Evolutionary conservation across 2,113 vertebrate species (phyloP).

Genomic region (Microcebus lehilahytsara): DNA sequence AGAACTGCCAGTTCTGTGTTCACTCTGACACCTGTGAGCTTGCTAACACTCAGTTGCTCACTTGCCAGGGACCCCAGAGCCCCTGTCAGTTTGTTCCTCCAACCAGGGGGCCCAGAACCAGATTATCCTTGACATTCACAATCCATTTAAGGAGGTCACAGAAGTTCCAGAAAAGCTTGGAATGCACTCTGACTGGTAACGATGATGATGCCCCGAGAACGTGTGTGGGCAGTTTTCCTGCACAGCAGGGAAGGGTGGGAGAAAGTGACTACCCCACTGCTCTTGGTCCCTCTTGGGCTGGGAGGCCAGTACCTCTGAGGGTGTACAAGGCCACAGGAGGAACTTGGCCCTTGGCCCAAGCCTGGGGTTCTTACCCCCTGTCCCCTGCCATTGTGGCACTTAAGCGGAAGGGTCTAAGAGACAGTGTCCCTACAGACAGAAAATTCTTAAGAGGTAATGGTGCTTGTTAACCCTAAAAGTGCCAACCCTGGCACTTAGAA

Average conservation of each 20-base stretch:
- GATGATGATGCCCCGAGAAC: not conserved
- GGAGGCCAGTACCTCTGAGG: not conserved
- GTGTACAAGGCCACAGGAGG: not conserved
- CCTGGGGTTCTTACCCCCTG: not conserved
- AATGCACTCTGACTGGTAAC: not conserved
- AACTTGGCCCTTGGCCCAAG: not conserved
- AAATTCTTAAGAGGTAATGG: not conserved
- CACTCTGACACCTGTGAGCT: not conserved
- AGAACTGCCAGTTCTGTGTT: not conserved
- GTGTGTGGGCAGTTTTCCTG: not conserved
- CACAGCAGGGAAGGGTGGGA: not conserved
- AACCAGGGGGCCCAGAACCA: not conserved
- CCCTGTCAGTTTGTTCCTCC: not conserved
- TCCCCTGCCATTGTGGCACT: not conserved
- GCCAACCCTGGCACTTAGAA: not conserved
- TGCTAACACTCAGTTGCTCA: not conserved
- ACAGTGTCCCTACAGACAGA: not conserved
- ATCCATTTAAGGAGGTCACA: not conserved
- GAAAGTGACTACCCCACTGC: not conserved
- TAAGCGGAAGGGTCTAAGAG: not conserved
- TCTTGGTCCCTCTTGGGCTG: not conserved
- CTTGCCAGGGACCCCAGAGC: not conserved
- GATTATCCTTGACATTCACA: not conserved
- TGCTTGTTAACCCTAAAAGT: not conserved
- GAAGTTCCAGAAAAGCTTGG: not conserved